These are phyloP conservation scores for Lacanobia wlatinum DNA, from an alignment of 2,888 invertebrate genomes.

Conservation along the genomic window DNA sequence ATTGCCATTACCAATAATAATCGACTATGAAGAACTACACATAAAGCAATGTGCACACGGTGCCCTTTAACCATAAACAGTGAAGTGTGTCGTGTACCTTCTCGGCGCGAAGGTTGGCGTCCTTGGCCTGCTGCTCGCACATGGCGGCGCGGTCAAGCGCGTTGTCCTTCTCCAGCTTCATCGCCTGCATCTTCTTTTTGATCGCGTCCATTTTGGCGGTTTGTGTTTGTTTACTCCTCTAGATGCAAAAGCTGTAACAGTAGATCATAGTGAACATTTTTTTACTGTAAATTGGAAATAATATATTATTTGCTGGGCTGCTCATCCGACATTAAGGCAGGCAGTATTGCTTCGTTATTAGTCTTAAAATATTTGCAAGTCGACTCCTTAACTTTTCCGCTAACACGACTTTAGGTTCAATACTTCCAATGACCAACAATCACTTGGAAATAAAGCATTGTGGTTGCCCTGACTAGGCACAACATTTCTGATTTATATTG, in stretches of 20 bases:
- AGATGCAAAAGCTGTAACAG: constrained; percentile 80
- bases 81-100: constrained; percentile 90
- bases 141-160: constrained; percentile 99
- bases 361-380: neutral
- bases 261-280: constrained; percentile 11
- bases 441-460: neutral
- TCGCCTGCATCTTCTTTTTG: constrained; percentile 99
- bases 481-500: constrained; percentile 13
- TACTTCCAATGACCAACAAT: constrained; percentile 1
- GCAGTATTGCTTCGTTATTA: neutral
- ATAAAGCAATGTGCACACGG: constrained; percentile 46
- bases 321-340: neutral
- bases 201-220: constrained; percentile 99
- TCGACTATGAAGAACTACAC: constrained; percentile 45
- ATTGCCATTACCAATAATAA: constrained; percentile 35
- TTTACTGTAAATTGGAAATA: neutral
- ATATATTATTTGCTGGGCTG: neutral
- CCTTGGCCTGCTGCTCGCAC: constrained; percentile 99
- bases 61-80: constrained; percentile 66
- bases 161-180: constrained; percentile 99
- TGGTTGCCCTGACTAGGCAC: neutral
- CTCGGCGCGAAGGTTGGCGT: constrained; percentile 96
- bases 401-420: neutral
- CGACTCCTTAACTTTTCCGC: neutral
- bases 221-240: constrained; percentile 85